These are phyloP conservation scores for Scaptomyza cyrtandrae DNA, from an alignment of 2,888 invertebrate species.

Conservation along the genomic window DNA sequence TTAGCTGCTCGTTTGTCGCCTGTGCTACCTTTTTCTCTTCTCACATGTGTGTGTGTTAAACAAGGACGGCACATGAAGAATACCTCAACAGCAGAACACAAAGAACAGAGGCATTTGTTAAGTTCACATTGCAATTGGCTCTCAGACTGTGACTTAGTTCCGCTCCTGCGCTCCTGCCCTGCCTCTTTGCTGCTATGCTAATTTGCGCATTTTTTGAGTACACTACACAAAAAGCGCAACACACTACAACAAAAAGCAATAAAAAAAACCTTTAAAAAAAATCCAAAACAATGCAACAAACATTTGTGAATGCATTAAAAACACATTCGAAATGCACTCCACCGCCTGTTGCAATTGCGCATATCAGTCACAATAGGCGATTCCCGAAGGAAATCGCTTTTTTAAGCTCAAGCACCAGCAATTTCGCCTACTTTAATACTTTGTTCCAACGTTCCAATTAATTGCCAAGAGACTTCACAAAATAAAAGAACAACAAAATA, in stretches of 20 bases:
- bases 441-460: constrained; percentile 27
- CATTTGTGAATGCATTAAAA: constrained; percentile 43
- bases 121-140: constrained; percentile 60
- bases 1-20: constrained; percentile 26
- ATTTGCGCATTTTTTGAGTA: constrained; percentile 48
- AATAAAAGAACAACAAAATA: background rate
- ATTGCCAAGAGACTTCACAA: constrained; percentile 12
- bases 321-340: constrained; percentile 48
- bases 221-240: constrained; percentile 37
- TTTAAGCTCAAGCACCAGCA: constrained; percentile 41
- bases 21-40: constrained; percentile 1
- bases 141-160: constrained; percentile 11
- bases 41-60: background rate
- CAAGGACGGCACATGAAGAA: constrained; percentile 29
- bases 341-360: constrained; percentile 63
- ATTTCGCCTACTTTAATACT: constrained; percentile 34
- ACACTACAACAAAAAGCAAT: background rate
- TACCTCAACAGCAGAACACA: background rate
- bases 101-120: constrained; percentile 19
- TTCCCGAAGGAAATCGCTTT: constrained; percentile 26
- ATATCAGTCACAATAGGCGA: constrained; percentile 15
- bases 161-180: background rate
- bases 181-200: constrained; percentile 47
- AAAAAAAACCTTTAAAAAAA: constrained; percentile 2
- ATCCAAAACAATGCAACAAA: constrained; percentile 26